Evolutionary conservation across 2,113 vertebrate species (phyloP).

Genomic region (Nothoprocta perdicaria): DNA sequence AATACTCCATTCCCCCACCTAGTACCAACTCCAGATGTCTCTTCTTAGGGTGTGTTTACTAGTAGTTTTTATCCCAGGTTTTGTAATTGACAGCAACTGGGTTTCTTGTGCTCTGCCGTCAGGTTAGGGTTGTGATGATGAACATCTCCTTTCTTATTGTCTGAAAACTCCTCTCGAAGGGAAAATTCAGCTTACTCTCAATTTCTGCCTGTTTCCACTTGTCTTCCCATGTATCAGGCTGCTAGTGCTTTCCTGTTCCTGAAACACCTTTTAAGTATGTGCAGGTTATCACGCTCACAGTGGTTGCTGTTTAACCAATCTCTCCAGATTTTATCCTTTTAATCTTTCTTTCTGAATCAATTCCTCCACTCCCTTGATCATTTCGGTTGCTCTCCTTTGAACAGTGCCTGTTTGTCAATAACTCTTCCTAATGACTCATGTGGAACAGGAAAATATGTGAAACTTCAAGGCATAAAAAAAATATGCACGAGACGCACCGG

Average conservation of each 20-base stretch:
- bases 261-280: slow-evolving; percentile 56
- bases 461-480: slow-evolving; percentile 46
- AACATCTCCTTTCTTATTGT: slow-evolving; percentile 48
- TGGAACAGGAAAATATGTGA: slow-evolving; percentile 27
- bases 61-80: neutral
- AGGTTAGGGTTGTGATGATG: slow-evolving; percentile 41
- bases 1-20: neutral
- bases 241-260: slow-evolving; percentile 53
- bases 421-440: slow-evolving; percentile 57
- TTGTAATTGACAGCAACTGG: neutral
- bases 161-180: slow-evolving; percentile 52
- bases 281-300: slow-evolving; percentile 55
- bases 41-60: neutral
- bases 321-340: slow-evolving; percentile 72
- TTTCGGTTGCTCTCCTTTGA: slow-evolving; percentile 68
- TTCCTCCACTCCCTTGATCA: slow-evolving; percentile 68
- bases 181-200: slow-evolving; percentile 57
- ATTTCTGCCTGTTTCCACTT: slow-evolving; percentile 63
- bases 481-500: neutral
- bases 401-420: slow-evolving; percentile 71
- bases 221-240: slow-evolving; percentile 52
- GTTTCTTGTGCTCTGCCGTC: slow-evolving; percentile 1
- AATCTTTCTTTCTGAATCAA: slow-evolving; percentile 74
- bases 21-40: neutral
- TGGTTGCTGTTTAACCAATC: slow-evolving; percentile 69